Percentiles rank a stretch among this genome's conserved stretches.
Conservation (phyloP, 2,888 invertebrate species). For the Drosophila algonquin region DNA sequence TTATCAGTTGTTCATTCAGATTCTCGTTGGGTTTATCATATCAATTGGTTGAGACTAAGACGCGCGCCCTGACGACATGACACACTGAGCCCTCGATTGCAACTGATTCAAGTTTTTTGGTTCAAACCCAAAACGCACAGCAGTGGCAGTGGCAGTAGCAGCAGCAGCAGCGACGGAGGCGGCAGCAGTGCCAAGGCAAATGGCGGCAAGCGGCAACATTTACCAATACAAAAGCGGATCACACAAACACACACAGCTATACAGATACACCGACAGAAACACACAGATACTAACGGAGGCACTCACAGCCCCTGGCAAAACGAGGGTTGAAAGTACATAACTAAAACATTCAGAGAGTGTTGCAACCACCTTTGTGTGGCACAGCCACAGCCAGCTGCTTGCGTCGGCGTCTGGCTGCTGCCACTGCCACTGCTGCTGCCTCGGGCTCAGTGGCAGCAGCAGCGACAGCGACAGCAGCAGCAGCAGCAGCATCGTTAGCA, state of each 20-base stretch:
- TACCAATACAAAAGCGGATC: conserved; percentile 76
- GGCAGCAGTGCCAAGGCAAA: conserved; percentile 57
- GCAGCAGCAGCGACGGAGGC: conserved; percentile 44
- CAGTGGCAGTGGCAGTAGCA: conserved; percentile 20
- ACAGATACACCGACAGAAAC: not conserved
- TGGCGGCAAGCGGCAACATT: conserved; percentile 78
- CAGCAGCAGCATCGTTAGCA: conserved; percentile 48
- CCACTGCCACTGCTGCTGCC: conserved; percentile 12
- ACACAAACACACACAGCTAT: conserved; percentile 1
- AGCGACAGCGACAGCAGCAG: conserved; percentile 4
- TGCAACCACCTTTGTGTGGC: conserved; percentile 74
- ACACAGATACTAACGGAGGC: conserved; percentile 3
- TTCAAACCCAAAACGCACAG: conserved; percentile 50
- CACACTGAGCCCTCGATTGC: conserved; percentile 83
- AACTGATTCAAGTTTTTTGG: conserved; percentile 83
- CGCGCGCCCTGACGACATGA: conserved; percentile 79
- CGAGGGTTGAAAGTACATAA: conserved; percentile 70
- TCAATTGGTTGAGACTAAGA: not conserved
- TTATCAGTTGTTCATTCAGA: conserved; percentile 3
- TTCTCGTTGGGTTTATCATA: not conserved
- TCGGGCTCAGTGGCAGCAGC: not conserved
- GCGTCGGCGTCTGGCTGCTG: conserved; percentile 56
- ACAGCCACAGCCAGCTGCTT: conserved; percentile 39
- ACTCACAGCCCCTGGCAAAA: conserved; percentile 32
- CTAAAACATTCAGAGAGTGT: conserved; percentile 59